A percentile compares a stretch with the other conserved stretches of the same genome.
These are phyloP conservation scores for Phoenoteleia sp. DNA, from an alignment of 2,888 invertebrate species.

Conservation along the genomic window DNA sequence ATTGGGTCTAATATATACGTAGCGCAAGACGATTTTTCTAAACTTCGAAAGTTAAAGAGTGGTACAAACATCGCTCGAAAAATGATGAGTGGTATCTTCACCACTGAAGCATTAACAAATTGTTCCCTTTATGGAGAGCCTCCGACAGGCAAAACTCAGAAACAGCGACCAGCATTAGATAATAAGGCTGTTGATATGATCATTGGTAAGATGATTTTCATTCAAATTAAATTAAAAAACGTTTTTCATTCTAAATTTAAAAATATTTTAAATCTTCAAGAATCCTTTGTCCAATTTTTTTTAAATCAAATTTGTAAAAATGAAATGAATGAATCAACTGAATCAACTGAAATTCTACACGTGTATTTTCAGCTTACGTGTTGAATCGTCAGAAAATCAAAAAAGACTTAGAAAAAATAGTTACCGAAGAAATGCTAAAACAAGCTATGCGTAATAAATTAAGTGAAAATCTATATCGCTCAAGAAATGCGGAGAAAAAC, in stretches of 20 bases:
- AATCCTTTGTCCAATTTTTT: too few relatives aligned
- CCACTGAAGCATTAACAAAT: not conserved
- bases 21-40: not conserved
- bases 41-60: not conserved
- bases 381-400: not conserved
- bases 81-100: slow-evolving; percentile 28
- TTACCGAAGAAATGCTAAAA: not conserved
- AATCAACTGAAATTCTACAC: too few relatives aligned
- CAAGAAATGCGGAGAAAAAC: too few relatives aligned
- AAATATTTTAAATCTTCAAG: too few relatives aligned
- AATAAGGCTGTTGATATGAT: slow-evolving; percentile 16
- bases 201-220: slow-evolving; percentile 1
- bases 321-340: too few relatives aligned
- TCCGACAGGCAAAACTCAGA: slow-evolving; percentile 19
- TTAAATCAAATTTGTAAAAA: too few relatives aligned
- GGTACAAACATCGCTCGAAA: slow-evolving; percentile 13
- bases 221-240: too few relatives aligned
- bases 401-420: not conserved
- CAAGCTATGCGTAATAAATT: not conserved
- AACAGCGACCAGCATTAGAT: slow-evolving; percentile 1
- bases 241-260: too few relatives aligned
- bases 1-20: not conserved
- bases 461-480: not conserved
- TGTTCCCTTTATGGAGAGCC: slow-evolving; percentile 40
- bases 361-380: not conserved